Evolutionary conservation across 2,888 invertebrate species (phyloP).

Genomic region (Lycophotia porphyrea): DNA sequence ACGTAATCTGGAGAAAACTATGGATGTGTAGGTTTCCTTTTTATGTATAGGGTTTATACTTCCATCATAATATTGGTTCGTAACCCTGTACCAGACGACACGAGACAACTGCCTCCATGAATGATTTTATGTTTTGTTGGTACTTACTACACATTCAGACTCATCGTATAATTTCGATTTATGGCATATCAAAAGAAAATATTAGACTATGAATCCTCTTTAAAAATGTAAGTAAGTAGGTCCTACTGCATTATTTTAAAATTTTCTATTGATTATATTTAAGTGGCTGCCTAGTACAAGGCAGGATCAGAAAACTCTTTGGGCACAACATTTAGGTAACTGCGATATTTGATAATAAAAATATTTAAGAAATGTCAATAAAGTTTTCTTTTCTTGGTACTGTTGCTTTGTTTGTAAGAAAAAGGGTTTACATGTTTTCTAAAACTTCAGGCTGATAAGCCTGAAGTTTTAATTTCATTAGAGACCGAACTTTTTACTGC

Average conservation of each 20-base stretch:
- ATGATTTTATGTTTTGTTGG: not conserved
- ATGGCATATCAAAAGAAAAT: not conserved
- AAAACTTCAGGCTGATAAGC: not conserved
- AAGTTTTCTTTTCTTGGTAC: not conserved
- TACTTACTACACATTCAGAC: not conserved
- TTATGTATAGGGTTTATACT: constrained; percentile 8
- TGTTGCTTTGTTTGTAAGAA: not conserved
- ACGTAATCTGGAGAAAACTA: constrained; percentile 19
- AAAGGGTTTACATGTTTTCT: not conserved
- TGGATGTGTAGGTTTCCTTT: constrained; percentile 20
- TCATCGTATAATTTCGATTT: not conserved
- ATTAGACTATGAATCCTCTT: not conserved
- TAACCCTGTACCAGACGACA: not conserved
- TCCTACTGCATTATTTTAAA: not conserved
- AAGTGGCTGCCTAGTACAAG: not conserved
- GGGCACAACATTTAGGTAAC: not conserved
- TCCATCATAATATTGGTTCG: not conserved
- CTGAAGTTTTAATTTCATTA: not conserved
- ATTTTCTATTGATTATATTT: not conserved
- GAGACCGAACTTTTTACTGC: not conserved
- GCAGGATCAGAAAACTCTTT: not conserved
- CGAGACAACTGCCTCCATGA: not conserved
- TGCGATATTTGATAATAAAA: not conserved
- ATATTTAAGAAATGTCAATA: not conserved
- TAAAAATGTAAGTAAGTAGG: not conserved